A percentile compares a stretch with the other conserved stretches of the same genome.
phyloP scores from a whole-genome alignment of 2,797 vertebrate genomes.

The Yasuhikotakia modesta region DNA sequence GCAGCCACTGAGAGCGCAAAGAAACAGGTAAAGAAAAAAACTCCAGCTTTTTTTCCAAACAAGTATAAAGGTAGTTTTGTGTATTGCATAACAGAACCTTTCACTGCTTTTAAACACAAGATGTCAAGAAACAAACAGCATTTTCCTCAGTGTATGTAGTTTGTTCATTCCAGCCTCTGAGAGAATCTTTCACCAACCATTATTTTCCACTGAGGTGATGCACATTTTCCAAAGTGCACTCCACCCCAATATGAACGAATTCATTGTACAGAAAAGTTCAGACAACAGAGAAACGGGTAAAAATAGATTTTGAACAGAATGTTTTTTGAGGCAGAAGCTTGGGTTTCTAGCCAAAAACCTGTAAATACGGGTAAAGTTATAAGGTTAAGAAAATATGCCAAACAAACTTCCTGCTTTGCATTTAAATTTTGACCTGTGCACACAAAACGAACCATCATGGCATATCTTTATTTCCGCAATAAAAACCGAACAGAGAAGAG shows the following conservation, averaged over 20 bases:
- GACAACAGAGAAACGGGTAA: background rate
- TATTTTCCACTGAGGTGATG: constrained; percentile 25
- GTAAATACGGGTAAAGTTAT: constrained; percentile 3
- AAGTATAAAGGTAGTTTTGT: background rate
- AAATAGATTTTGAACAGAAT: background rate
- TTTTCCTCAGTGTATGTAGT: background rate
- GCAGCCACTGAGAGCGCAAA: constrained; percentile 79
- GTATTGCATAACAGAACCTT: background rate
- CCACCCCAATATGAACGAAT: constrained; percentile 16
- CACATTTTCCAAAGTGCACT: constrained; percentile 39
- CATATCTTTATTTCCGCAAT: constrained; percentile 21
- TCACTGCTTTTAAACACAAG: background rate
- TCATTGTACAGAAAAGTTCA: constrained; percentile 32
- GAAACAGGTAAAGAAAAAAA: constrained; percentile 53
- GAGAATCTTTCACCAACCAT: constrained; percentile 3
- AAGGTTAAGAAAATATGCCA: background rate
- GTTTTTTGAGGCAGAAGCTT: background rate
- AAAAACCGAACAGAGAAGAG: background rate
- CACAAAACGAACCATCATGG: background rate
- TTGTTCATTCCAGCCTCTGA: background rate
- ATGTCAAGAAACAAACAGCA: background rate
- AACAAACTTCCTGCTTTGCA: constrained; percentile 37
- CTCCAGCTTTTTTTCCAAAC: background rate
- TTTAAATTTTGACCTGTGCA: constrained; percentile 43
- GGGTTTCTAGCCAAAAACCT: background rate